Evolutionary conservation across 2,797 vertebrate genomes (phyloP), one percentile per base, ranked within the genome.

Genomic region (Corythornis leucogaster): DNA sequence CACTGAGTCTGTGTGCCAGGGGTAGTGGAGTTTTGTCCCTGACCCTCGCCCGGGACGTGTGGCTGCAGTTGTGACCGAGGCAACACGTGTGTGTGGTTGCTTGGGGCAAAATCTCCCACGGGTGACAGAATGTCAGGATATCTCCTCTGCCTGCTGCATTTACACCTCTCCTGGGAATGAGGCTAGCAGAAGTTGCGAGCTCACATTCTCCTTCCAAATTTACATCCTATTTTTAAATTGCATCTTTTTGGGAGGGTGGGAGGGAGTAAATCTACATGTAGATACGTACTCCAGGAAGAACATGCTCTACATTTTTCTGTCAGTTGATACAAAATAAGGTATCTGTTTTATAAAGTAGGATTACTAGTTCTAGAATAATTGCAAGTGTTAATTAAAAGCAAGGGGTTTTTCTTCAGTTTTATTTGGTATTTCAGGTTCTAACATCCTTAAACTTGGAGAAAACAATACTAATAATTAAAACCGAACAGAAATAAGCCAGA

Each of bases 381-480:
- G 12, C 58, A 85, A 62, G 5, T 58, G 71, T 68, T 92, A 80
- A 77, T 82, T 70, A 80, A 86, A 86, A 19, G 12, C 7, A 48
- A 57, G 30, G 5, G 1, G 0, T 20, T 84, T 66, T 50, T 12
- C 43, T 70, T 33, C 55, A 20, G 25, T 45, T 58, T 63, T 38
- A 14, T 74, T 74, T 30, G 2, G 3, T 74, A 87, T 63, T 85
- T 77, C 50, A 68, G 71, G 25, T 71, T 84, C 62, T 75, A 62
- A 78, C 24, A 35, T 11, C 17, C 11, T 19, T 6, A 59, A 83
- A 87, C 62, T 85, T 9, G 20, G 38, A 78, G 54, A 62, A 80
- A 80, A 87, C 50, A 92, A 89, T 48, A 19, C 10, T 54, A 80
- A 82, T 82, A 68, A 92, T 82, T 90, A 48, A 83, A 74, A 85